Evolutionary conservation across 2,888 invertebrate genomes (phyloP).

Genomic region (Chrysolina americana): DNA sequence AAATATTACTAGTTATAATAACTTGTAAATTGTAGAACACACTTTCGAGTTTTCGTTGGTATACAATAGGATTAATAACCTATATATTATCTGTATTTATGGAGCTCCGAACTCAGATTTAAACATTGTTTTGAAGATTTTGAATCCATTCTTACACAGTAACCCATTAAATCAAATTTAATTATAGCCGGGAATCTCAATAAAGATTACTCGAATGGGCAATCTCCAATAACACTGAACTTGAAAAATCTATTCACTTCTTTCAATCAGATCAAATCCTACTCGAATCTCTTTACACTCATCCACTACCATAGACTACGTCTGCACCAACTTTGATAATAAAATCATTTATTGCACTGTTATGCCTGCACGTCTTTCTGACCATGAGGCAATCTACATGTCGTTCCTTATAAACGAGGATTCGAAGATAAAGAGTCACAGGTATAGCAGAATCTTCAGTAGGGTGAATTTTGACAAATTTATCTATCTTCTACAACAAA

Average conservation of each 20-base stretch:
- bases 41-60: not conserved
- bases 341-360: not conserved
- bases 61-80: not conserved
- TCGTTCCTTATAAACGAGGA: not conserved
- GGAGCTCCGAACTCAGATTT: not conserved
- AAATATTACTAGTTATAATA: not conserved
- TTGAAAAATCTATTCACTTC: not conserved
- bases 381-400: too few relatives aligned
- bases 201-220: not conserved
- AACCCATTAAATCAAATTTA: not conserved
- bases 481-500: not conserved
- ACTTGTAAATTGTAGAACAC: not conserved
- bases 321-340: not conserved
- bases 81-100: not conserved
- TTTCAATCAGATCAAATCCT: not conserved
- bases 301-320: not conserved
- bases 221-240: too few relatives aligned
- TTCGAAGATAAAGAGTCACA: not conserved
- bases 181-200: not conserved
- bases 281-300: not conserved
- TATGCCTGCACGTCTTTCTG: not conserved
- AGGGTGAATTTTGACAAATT: not conserved
- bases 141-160: not conserved
- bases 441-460: conserved; percentile 1
- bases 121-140: not conserved